Conservation (phyloP, 2,113 vertebrate species). For the Dromaius novaehollandiae region DNA sequence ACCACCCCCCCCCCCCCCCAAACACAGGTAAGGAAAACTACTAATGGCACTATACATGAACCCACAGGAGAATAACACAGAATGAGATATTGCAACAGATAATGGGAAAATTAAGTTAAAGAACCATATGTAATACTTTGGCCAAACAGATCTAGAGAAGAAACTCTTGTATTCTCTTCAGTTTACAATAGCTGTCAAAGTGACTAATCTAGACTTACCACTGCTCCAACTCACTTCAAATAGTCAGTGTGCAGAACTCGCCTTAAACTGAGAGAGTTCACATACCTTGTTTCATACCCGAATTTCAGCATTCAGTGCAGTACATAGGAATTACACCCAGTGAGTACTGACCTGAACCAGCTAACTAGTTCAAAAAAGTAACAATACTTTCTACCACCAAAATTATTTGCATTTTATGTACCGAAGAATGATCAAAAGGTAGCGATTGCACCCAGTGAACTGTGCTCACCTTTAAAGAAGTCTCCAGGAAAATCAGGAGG, state of each 20-base stretch:
- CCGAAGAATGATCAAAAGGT: not conserved
- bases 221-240: not conserved
- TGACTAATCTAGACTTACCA: not conserved
- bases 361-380: not conserved
- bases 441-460: not conserved
- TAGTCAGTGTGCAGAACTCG: not conserved
- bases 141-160: not conserved
- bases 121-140: not conserved
- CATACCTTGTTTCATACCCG: not conserved
- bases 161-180: not conserved
- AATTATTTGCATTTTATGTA: not conserved
- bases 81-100: not conserved
- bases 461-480: conserved; percentile 93
- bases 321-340: not conserved
- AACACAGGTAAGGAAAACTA: not conserved
- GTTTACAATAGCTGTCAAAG: not conserved
- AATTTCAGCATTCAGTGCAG: not conserved
- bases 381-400: not conserved
- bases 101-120: not conserved
- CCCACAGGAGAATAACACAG: not conserved
- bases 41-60: fast-evolving
- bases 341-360: not conserved
- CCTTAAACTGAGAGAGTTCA: not conserved
- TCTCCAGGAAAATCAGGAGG: conserved; percentile 93
- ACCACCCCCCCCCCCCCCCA: too few relatives aligned